These are phyloP conservation scores for Callocephalon fimbriatum DNA, from an alignment of 2,113 vertebrate genomes.

Conservation along the genomic window DNA sequence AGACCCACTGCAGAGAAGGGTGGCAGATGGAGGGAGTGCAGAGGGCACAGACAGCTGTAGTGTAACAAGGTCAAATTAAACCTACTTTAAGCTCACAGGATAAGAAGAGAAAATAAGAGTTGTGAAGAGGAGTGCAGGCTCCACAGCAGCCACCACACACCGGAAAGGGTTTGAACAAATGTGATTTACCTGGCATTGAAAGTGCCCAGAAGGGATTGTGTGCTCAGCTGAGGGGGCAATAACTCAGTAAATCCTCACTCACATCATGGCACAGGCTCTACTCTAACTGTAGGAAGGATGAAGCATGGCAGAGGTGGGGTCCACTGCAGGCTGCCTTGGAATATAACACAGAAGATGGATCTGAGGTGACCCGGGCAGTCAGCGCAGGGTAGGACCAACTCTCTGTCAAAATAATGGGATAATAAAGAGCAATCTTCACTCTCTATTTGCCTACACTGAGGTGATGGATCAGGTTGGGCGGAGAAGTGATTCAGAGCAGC, in stretches of 20 bases:
- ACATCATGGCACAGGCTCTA: not conserved
- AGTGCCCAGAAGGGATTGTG: not conserved
- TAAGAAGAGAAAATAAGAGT: not conserved
- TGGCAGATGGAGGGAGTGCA: not conserved
- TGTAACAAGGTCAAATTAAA: not conserved
- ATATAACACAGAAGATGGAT: rapidly evolving
- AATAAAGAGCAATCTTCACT: not conserved
- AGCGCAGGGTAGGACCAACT: not conserved
- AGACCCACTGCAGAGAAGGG: not conserved
- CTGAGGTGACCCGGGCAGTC: not conserved
- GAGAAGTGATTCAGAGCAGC: not conserved
- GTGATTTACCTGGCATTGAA: not conserved
- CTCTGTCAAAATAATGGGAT: not conserved
- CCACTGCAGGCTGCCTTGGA: not conserved
- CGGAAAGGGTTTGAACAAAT: not conserved
- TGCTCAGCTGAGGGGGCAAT: not conserved
- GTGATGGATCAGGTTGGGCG: not conserved
- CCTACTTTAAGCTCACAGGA: rapidly evolving
- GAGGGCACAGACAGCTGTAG: not conserved
- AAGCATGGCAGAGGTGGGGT: not conserved
- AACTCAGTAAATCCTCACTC: not conserved
- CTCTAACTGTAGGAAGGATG: not conserved
- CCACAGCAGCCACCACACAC: not conserved
- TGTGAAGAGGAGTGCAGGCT: not conserved
- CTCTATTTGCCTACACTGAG: not conserved